phyloP scores from a whole-genome alignment of 2,113 vertebrate species.

The Ginglymostoma cirratum region DNA sequence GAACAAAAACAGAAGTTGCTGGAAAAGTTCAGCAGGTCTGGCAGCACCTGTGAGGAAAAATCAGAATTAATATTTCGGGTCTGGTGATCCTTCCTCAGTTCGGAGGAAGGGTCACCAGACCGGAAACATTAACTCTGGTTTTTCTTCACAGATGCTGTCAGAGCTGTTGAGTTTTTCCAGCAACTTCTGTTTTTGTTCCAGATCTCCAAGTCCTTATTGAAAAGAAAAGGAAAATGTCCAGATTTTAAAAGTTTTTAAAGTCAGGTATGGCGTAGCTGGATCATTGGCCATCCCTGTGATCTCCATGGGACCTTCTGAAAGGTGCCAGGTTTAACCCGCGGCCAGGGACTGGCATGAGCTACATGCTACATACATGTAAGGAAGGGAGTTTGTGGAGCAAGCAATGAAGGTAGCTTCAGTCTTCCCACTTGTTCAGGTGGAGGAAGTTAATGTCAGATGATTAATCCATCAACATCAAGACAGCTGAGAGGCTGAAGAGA shows the following conservation, averaged over 20 bases:
- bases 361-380: neutral
- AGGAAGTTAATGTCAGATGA: neutral
- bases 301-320: neutral
- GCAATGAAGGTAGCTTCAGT: neutral
- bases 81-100: no score
- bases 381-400: neutral
- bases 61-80: no score
- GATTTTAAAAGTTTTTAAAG: neutral
- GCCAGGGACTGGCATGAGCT: neutral
- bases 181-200: no score
- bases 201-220: no score
- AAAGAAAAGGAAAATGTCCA: no score
- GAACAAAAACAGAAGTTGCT: no score
- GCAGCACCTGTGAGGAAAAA: no score
- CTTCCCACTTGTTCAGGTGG: neutral
- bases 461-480: neutral
- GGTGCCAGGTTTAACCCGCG: neutral
- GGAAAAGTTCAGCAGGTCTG: no score
- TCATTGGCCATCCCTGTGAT: neutral
- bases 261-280: neutral
- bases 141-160: no score
- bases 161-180: no score
- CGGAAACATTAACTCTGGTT: no score
- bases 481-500: neutral
- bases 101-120: no score